A percentile compares a stretch with the other conserved stretches of the same genome.
Evolutionary conservation across 2,797 vertebrate genomes (phyloP).

Genomic region (Protonibea diacanthus): DNA sequence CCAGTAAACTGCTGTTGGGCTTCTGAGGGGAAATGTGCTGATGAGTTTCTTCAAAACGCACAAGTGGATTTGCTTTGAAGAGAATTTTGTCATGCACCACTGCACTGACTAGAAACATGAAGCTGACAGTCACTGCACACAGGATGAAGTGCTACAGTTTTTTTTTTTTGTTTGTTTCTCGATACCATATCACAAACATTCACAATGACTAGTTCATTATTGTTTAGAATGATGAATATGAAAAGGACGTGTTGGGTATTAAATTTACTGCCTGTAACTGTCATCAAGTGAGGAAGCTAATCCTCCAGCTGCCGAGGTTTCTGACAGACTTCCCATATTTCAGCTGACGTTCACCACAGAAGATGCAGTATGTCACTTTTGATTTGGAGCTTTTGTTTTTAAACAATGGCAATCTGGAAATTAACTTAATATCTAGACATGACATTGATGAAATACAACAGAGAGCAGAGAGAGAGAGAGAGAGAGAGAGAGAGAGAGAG

Average conservation of each 20-base stretch:
- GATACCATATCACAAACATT: background rate
- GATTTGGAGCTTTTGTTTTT: background rate
- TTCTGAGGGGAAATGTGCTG: conserved; percentile 43
- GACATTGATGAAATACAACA: background rate
- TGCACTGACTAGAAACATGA: conserved; percentile 31
- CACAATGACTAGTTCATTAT: background rate
- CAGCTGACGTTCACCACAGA: background rate
- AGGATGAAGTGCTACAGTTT: conserved; percentile 6
- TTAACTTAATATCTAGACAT: conserved; percentile 20
- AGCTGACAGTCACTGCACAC: conserved; percentile 18
- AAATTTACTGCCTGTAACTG: background rate
- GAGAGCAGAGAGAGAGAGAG: background rate
- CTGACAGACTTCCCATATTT: conserved; percentile 1
- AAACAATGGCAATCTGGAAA: conserved; percentile 1
- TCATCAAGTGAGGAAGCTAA: conserved; percentile 6
- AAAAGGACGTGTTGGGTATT: conserved; percentile 1
- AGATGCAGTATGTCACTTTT: conserved; percentile 5
- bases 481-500: background rate
- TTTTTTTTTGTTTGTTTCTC: background rate
- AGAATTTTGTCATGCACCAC: conserved; percentile 27
- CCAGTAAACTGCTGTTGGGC: conserved; percentile 27
- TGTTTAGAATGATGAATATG: background rate
- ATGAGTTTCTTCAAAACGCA: conserved; percentile 41
- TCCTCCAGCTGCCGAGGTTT: conserved; percentile 2
- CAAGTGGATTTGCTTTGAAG: conserved; percentile 47